These are phyloP conservation scores for Ceratina calcarata DNA, from an alignment of 1,140 invertebrate species.

Conservation along the genomic window DNA sequence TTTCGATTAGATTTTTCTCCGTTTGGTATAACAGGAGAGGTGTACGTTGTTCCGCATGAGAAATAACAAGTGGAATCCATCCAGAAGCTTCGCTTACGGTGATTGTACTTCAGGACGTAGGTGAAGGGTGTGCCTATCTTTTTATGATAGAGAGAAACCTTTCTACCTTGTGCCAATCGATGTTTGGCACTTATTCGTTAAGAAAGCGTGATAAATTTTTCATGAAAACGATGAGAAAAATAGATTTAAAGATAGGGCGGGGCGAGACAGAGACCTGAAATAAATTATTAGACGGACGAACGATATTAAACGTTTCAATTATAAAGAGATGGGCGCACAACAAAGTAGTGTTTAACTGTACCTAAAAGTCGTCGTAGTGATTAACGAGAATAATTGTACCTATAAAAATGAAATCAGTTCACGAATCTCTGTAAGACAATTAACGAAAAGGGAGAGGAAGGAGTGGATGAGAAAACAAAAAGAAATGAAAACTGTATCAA, in stretches of 20 bases:
- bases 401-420: slow-evolving; percentile 57
- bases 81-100: slow-evolving; percentile 78
- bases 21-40: not conserved
- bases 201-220: slow-evolving; percentile 40
- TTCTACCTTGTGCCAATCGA: slow-evolving; percentile 14
- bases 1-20: not conserved
- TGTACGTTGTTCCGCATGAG: slow-evolving; percentile 42
- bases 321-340: slow-evolving; percentile 72
- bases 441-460: slow-evolving; percentile 4
- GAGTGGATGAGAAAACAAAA: not conserved
- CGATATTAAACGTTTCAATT: slow-evolving; percentile 49
- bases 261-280: slow-evolving; percentile 42
- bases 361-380: slow-evolving; percentile 69
- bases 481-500: slow-evolving; percentile 2
- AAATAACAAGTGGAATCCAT: slow-evolving; percentile 76
- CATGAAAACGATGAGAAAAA: slow-evolving; percentile 15
- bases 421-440: slow-evolving; percentile 57
- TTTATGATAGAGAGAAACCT: slow-evolving; percentile 50
- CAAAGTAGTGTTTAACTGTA: slow-evolving; percentile 69
- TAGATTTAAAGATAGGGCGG: slow-evolving; percentile 27
- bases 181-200: slow-evolving; percentile 18
- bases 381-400: slow-evolving; percentile 68
- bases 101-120: slow-evolving; percentile 77
- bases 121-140: slow-evolving; percentile 73
- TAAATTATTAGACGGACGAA: slow-evolving; percentile 19